Conservation (phyloP, 2,888 invertebrate genomes). For the Rugalucina vietnamica region DNA sequence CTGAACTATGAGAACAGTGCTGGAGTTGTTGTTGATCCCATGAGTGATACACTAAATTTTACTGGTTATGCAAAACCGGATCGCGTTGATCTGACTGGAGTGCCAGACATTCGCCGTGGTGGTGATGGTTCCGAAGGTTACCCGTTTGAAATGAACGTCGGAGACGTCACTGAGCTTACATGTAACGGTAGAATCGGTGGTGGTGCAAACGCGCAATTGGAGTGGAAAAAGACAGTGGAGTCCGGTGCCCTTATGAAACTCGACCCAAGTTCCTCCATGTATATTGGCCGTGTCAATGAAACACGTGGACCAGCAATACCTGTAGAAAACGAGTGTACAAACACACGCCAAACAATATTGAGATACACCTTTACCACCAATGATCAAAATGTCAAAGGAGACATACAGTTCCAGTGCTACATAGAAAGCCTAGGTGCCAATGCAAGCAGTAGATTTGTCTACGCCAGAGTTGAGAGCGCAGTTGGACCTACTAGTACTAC, state of each 20-base stretch:
- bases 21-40: too few species aligned
- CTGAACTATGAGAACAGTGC: background rate
- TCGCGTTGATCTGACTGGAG: background rate
- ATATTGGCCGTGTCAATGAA: background rate
- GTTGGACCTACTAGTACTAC: background rate
- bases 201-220: background rate
- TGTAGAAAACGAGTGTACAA: background rate
- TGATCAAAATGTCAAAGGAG: background rate
- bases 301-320: background rate
- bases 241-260: background rate
- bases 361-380: constrained; percentile 1
- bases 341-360: background rate
- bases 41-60: too few species aligned
- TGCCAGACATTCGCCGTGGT: background rate
- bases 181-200: background rate
- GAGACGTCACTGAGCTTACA: background rate
- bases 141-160: background rate
- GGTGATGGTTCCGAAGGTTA: background rate
- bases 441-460: background rate
- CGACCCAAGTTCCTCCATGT: background rate
- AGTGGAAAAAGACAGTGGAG: background rate
- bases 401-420: constrained; percentile 17
- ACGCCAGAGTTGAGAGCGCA: background rate
- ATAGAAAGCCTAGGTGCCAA: background rate
- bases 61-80: too few species aligned